These are phyloP conservation scores for Gorsachius magnificus DNA, from an alignment of 2,797 vertebrate species.

Conservation along the genomic window DNA sequence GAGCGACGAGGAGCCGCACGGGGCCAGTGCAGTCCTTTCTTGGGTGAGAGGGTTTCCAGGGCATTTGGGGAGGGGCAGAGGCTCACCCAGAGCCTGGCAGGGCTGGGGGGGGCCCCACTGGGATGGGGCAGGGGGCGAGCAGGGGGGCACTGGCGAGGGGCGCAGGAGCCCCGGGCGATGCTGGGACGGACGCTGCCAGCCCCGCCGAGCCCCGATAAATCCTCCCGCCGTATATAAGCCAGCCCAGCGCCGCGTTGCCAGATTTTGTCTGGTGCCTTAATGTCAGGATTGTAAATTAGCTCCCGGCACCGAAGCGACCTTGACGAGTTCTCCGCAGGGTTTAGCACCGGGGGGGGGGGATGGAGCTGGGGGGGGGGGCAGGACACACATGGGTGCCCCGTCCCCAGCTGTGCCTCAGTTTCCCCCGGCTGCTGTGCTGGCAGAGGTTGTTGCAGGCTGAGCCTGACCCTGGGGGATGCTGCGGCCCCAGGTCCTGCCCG, in stretches of 20 bases:
- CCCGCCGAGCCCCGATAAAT: background rate
- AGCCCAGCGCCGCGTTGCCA: background rate
- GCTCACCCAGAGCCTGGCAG: background rate
- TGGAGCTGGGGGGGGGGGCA: accelerated
- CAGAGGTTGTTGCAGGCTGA: too few relatives aligned
- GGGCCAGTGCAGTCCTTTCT: background rate
- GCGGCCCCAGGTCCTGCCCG: background rate
- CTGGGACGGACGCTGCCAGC: background rate
- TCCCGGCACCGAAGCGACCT: background rate
- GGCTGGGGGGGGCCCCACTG: background rate
- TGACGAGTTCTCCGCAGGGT: background rate
- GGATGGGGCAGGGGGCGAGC: background rate
- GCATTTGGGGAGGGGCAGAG: too few relatives aligned
- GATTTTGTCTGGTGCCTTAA: background rate
- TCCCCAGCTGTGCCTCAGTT: background rate
- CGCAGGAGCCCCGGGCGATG: background rate
- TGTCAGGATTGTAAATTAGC: conserved; percentile 33
- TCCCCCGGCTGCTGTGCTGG: background rate
- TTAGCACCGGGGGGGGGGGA: background rate
- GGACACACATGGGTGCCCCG: background rate
- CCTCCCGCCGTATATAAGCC: background rate
- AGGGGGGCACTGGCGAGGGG: background rate
- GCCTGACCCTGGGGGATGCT: background rate
- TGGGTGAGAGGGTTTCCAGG: background rate
- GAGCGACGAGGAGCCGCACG: background rate